These are phyloP conservation scores for Homarus gammarus DNA, from an alignment of 2,888 invertebrate genomes.

Conservation along the genomic window DNA sequence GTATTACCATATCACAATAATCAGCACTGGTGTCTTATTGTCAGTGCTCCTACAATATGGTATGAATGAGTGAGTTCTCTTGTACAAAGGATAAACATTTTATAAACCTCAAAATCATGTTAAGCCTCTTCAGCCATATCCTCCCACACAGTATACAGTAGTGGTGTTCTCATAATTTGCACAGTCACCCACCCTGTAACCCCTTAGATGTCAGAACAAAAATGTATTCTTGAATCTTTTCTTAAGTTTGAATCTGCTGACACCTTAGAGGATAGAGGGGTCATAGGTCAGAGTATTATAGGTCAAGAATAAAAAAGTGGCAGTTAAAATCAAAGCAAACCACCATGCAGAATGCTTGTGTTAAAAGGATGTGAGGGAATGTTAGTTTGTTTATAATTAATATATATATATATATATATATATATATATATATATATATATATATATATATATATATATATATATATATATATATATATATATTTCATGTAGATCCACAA, in stretches of 20 bases:
- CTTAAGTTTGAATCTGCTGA: too few species aligned
- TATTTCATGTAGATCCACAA: too few species aligned
- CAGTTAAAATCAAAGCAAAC: too few species aligned
- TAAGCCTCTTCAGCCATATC: constrained; percentile 50
- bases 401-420: constrained; percentile 10
- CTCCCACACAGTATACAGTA: constrained; percentile 34
- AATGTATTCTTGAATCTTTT: too few species aligned
- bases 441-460: neutral
- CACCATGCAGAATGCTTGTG: too few species aligned
- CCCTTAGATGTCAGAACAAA: neutral
- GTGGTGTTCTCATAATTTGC: constrained; percentile 35
- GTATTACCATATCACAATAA: too few species aligned
- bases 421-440: neutral
- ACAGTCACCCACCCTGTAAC: constrained; percentile 26
- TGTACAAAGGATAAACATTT: neutral
- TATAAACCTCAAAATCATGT: neutral
- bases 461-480: too few species aligned
- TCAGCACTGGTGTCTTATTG: neutral
- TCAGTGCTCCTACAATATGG: neutral
- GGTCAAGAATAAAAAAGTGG: too few species aligned
- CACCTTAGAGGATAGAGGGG: too few species aligned
- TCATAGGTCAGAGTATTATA: too few species aligned
- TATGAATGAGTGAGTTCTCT: constrained; percentile 44
- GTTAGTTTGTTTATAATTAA: neutral
- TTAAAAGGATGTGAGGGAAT: too few species aligned